Percentiles rank a stretch among this genome's conserved stretches.
These are phyloP conservation scores for Tiliacea citrago DNA, from an alignment of 2,888 invertebrate genomes.

Conservation along the genomic window DNA sequence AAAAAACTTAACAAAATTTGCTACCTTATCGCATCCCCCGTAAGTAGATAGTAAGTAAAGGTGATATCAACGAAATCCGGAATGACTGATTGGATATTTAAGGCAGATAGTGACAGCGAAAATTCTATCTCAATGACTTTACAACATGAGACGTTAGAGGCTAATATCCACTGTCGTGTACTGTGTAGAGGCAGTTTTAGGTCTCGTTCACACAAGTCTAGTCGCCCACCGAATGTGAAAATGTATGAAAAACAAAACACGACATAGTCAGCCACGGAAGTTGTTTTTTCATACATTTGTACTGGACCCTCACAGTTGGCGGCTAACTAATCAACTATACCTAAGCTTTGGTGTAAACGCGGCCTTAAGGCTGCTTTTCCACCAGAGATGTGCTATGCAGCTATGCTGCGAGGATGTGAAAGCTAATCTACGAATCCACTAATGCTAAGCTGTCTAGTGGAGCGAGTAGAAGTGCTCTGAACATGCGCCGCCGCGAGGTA, in stretches of 20 bases:
- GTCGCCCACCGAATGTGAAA: neutral
- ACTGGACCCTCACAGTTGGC: neutral
- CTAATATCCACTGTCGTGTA: neutral
- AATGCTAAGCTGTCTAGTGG: too few relatives aligned
- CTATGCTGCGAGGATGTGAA: too few relatives aligned
- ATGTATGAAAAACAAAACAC: neutral
- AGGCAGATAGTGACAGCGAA: neutral
- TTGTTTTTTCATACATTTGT: neutral
- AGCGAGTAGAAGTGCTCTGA: too few relatives aligned
- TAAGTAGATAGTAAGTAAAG: constrained; percentile 5
- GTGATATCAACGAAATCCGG: neutral
- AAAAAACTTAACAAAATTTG: too few relatives aligned
- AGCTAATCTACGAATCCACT: too few relatives aligned
- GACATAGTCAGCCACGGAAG: neutral
- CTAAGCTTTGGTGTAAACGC: neutral
- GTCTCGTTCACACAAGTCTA: neutral
- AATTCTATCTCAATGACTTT: neutral
- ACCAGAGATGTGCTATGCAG: too few relatives aligned
- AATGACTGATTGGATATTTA: constrained; percentile 6
- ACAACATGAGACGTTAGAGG: neutral
- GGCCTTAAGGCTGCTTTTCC: neutral
- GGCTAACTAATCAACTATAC: neutral
- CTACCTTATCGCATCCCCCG: too few relatives aligned
- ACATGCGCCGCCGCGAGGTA: too few relatives aligned
- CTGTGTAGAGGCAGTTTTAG: neutral